These are phyloP conservation scores for Acinonyx jubatus DNA, from an alignment of 2,113 vertebrate species.

Conservation along the genomic window DNA sequence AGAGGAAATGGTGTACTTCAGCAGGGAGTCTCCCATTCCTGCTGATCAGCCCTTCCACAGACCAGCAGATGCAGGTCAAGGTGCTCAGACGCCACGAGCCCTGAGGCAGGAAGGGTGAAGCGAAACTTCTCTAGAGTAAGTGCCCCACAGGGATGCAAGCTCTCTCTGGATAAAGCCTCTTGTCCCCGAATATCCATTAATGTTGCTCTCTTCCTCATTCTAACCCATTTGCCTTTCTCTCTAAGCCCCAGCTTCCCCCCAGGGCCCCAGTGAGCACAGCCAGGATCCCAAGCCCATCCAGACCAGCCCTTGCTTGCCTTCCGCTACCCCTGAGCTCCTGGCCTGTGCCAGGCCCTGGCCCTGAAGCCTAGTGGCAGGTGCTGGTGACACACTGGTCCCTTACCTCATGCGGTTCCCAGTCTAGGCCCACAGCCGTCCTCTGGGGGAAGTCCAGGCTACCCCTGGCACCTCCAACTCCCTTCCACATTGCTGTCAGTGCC, in stretches of 20 bases:
- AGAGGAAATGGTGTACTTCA: neutral
- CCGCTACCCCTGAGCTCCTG: neutral
- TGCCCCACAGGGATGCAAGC: neutral
- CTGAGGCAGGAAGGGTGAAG: neutral
- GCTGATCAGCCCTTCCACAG: neutral
- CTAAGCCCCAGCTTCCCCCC: neutral
- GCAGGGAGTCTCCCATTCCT: neutral
- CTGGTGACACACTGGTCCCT: neutral
- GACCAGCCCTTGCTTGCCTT: neutral
- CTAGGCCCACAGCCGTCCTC: neutral
- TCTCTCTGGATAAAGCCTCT: neutral
- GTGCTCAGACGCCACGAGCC: neutral
- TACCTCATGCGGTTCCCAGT: neutral
- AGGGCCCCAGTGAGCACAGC: neutral
- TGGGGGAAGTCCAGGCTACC: neutral
- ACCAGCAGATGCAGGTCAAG: neutral
- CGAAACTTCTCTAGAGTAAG: neutral
- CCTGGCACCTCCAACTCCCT: neutral
- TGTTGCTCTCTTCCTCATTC: neutral
- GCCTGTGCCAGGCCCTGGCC: neutral
- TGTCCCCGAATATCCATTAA: neutral
- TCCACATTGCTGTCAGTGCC: neutral
- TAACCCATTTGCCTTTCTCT: neutral
- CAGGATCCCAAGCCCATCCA: neutral
- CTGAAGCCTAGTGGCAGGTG: neutral